These are phyloP conservation scores for Macaca nemestrina DNA, from an alignment of 2,113 vertebrate species.

Conservation along the genomic window DNA sequence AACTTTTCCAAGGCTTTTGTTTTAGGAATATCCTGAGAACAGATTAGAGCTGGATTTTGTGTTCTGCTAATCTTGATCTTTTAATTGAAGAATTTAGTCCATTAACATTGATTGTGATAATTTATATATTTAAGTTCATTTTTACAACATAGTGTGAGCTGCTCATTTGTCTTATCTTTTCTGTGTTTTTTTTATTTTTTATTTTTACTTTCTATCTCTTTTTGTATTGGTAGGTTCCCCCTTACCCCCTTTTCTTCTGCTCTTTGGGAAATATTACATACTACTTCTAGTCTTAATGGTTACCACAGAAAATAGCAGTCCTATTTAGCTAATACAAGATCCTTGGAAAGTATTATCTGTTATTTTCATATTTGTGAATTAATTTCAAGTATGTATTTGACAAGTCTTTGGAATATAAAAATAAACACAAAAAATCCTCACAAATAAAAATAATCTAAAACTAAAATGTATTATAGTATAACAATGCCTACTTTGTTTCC, in stretches of 20 bases:
- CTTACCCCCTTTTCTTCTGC: background rate
- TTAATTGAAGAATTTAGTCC: background rate
- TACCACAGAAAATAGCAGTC: background rate
- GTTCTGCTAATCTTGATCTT: background rate
- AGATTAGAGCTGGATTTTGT: background rate
- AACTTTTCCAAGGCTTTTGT: background rate
- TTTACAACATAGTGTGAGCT: background rate
- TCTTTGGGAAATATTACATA: background rate
- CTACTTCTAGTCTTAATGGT: background rate
- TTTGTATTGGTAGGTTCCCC: background rate
- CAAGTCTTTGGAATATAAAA: background rate
- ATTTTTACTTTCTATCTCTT: background rate
- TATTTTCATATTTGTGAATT: conserved; percentile 18
- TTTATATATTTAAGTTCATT: background rate
- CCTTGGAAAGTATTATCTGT: background rate
- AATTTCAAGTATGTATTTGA: background rate
- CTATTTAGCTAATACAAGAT: background rate
- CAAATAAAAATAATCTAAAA: background rate
- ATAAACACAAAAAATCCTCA: background rate
- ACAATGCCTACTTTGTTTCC: background rate
- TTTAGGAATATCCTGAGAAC: background rate
- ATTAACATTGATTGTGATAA: background rate
- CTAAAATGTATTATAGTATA: background rate
- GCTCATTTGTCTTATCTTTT: background rate
- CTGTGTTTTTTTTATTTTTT: background rate